Evolutionary conservation across 2,113 vertebrate genomes (phyloP), one percentile per base, ranked within the genome.

Genomic region (Lepus timidus): DNA sequence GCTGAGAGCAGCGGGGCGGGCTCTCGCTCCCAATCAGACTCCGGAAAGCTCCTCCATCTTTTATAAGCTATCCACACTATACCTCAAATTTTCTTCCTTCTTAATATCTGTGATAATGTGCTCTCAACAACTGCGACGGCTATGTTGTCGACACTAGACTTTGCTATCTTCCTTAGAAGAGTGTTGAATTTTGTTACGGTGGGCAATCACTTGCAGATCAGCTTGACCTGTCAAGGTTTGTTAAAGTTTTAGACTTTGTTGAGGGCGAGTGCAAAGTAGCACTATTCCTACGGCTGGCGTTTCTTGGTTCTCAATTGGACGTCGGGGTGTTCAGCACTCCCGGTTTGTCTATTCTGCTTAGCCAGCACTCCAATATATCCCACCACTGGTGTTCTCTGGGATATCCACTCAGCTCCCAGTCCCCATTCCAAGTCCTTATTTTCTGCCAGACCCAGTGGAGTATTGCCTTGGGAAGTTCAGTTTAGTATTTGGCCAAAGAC

Each of bases 91-190:
- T 82, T 79, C 64, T 25, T 85, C 49, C 85, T 85, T 39, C 87
- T 86, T 93, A 64, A 33, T 33, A 79, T 79, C 65, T 92, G 74
- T 74, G 58, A 88, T 39, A 70, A 25, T 19, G 22, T 49, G 27
- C 8, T 68, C 52, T 93, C 85, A 94, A 88, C 16, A 79, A 82
- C 49, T 51, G 16, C 52, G 61, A 70, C 36, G 33, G n/a, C 29
- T 67, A 49, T 12, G 14, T 22, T 91, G 64, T 74, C 71, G 55
- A 89, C n/a, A 76, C 52, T 82, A 39, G 20, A 74, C 92, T 96
- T 81, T 85, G 85, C 67, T 71, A 20, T 76, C 73, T 95, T 90
- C 82, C 88, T 84, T 81, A 33, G 29, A 88, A 79, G 80, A 76
- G 14, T 25, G 52, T 44, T 85, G 73, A 68, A 31, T 82, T 94